These are phyloP conservation scores for Drosophila niveifrons DNA, from an alignment of 2,888 invertebrate species.

Conservation along the genomic window DNA sequence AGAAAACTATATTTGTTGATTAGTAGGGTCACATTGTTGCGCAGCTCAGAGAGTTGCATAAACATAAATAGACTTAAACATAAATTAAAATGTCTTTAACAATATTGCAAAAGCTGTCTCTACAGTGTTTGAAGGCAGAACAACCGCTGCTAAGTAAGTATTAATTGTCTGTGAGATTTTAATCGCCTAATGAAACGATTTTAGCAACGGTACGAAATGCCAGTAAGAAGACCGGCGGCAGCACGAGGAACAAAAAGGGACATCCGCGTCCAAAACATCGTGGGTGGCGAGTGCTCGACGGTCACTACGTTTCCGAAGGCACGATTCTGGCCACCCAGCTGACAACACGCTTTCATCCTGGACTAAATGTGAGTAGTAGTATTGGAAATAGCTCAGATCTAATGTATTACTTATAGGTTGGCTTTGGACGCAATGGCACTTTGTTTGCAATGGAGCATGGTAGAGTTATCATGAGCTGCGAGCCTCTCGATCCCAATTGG, in stretches of 20 bases:
- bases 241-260: slow-evolving; percentile 89
- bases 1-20: neutral
- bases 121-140: slow-evolving; percentile 79
- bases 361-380: slow-evolving; percentile 88
- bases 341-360: slow-evolving; percentile 91
- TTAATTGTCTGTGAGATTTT: accelerated
- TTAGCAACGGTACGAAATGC: slow-evolving; percentile 87
- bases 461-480: slow-evolving; percentile 92
- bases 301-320: slow-evolving; percentile 88
- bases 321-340: slow-evolving; percentile 90
- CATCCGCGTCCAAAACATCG: slow-evolving; percentile 91
- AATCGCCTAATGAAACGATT: no score
- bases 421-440: slow-evolving; percentile 91
- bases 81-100: slow-evolving; percentile 73
- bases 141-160: slow-evolving; percentile 80
- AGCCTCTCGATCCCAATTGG: slow-evolving; percentile 92
- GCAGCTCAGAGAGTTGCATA: slow-evolving; percentile 54
- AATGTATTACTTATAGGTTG: slow-evolving; percentile 88
- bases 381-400: neutral
- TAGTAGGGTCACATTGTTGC: slow-evolving; percentile 28
- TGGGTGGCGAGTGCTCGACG: slow-evolving; percentile 92
- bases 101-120: slow-evolving; percentile 82
- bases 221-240: slow-evolving; percentile 91
- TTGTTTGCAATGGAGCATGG: slow-evolving; percentile 93
- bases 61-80: slow-evolving; percentile 64